These are phyloP conservation scores for Pogonocichla stellata DNA, from an alignment of 2,113 vertebrate genomes.

Conservation along the genomic window DNA sequence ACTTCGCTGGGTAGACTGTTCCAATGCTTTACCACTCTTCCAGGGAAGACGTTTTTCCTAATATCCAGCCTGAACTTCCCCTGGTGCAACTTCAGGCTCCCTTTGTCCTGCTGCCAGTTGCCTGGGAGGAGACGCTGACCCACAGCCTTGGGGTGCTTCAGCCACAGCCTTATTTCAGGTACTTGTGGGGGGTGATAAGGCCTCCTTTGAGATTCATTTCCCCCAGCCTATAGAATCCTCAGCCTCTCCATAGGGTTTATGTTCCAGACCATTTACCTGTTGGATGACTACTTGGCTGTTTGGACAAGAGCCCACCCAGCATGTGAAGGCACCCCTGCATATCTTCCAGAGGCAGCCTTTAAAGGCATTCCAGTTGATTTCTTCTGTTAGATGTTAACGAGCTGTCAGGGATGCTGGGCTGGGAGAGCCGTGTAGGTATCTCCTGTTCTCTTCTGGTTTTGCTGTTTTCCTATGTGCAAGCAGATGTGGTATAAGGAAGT, in stretches of 20 bases:
- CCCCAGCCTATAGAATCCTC: neutral
- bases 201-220: neutral
- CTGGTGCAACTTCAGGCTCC: neutral
- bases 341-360: neutral
- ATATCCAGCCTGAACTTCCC: neutral
- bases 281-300: fast-evolving
- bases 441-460: neutral
- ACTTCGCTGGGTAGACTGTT: neutral
- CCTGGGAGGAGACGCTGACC: neutral
- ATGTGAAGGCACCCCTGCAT: neutral
- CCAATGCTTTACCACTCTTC: neutral
- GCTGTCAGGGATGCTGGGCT: neutral
- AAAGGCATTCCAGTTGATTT: neutral
- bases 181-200: neutral
- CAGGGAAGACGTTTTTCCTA: neutral
- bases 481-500: neutral
- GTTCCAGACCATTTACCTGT: neutral
- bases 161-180: neutral
- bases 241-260: neutral
- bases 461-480: neutral
- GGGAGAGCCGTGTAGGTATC: neutral
- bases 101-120: neutral
- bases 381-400: neutral
- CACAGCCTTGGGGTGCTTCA: neutral
- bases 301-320: fast-evolving